Evolutionary conservation across 2,797 vertebrate species (phyloP).

Genomic region (Lates japonicus): DNA sequence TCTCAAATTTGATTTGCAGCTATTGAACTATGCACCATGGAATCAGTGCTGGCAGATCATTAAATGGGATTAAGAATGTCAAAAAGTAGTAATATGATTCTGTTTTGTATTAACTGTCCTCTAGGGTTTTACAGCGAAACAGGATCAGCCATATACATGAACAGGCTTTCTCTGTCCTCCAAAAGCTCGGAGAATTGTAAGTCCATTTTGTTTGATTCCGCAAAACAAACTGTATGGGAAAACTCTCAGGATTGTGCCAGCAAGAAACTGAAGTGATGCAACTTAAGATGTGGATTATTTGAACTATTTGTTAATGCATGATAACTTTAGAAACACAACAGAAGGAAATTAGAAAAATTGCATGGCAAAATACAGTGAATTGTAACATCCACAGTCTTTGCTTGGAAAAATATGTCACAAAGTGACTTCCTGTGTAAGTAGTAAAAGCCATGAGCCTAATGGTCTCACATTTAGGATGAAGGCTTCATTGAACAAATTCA

Average conservation of each 20-base stretch:
- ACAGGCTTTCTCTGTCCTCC: constrained; percentile 91
- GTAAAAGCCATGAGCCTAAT: not conserved
- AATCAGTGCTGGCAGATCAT: constrained; percentile 15
- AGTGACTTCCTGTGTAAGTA: not conserved
- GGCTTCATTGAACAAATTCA: constrained; percentile 16
- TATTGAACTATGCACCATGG: not conserved
- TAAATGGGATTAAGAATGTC: constrained; percentile 11
- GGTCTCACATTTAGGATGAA: constrained; percentile 16
- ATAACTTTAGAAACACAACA: not conserved
- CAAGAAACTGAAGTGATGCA: not conserved
- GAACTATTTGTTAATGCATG: not conserved
- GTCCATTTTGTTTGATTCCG: constrained; percentile 76
- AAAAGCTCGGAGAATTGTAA: constrained; percentile 94
- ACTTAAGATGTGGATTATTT: not conserved
- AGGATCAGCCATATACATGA: constrained; percentile 91
- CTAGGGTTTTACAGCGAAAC: constrained; percentile 93
- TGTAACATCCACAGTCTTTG: not conserved
- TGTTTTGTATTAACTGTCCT: constrained; percentile 8
- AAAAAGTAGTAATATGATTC: not conserved
- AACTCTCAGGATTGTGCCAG: not conserved
- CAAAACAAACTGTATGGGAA: not conserved
- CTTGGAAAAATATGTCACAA: not conserved
- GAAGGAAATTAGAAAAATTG: not conserved
- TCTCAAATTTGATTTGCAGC: constrained; percentile 1
- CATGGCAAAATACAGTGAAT: not conserved